Percentiles rank a stretch among this genome's conserved stretches.
Evolutionary conservation across 2,113 vertebrate species (phyloP).

Genomic region (Danio rerio): DNA sequence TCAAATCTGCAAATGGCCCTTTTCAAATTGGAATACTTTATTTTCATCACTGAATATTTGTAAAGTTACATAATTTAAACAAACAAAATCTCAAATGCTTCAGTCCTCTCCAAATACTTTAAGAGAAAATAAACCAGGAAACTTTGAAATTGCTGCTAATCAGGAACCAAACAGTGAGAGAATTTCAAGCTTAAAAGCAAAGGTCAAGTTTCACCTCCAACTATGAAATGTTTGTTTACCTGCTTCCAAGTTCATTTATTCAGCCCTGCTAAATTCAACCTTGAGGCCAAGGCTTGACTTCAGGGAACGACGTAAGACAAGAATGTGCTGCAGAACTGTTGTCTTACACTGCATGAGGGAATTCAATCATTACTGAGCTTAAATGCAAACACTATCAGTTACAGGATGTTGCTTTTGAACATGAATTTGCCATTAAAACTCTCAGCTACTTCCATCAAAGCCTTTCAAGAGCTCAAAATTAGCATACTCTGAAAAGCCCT

Average conservation of each 20-base stretch:
- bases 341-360: conserved; percentile 14
- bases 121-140: too few species aligned
- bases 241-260: background rate
- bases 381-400: conserved; percentile 10
- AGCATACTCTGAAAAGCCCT: conserved; percentile 10
- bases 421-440: conserved; percentile 10
- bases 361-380: conserved; percentile 19
- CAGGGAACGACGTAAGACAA: background rate
- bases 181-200: background rate
- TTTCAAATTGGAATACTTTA: too few species aligned
- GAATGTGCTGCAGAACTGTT: background rate
- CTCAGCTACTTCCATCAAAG: conserved; percentile 11
- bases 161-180: background rate
- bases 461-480: conserved; percentile 8
- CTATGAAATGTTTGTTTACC: background rate
- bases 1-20: too few species aligned
- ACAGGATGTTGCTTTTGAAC: conserved; percentile 5
- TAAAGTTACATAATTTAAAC: too few species aligned
- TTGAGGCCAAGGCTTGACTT: conserved; percentile 7
- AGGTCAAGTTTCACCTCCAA: background rate
- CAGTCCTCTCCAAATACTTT: too few species aligned
- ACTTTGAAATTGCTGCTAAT: background rate
- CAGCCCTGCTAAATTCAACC: background rate
- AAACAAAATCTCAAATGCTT: too few species aligned
- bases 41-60: too few species aligned